Evolutionary conservation across 2,888 invertebrate genomes (phyloP).

Genomic region (Caenorhabditis sinica): DNA sequence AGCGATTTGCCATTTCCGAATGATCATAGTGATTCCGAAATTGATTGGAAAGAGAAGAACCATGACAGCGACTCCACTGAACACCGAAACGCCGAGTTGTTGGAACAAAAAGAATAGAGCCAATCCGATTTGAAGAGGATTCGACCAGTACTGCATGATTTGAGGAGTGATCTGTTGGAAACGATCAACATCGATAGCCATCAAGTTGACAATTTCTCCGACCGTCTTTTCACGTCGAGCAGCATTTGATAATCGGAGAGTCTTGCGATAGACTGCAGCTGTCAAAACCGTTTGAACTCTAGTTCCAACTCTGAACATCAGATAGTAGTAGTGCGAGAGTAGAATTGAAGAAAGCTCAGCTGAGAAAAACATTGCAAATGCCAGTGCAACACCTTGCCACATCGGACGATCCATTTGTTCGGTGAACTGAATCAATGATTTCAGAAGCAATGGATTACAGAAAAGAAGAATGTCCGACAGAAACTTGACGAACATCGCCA

Average conservation of each 20-base stretch:
- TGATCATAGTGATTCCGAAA: slow-evolving; percentile 81
- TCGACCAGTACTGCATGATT: slow-evolving; percentile 83
- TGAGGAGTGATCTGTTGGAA: slow-evolving; percentile 84
- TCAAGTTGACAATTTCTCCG: slow-evolving; percentile 86
- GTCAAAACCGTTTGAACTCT: slow-evolving; percentile 81
- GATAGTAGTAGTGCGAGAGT: slow-evolving; percentile 82
- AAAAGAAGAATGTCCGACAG: slow-evolving; percentile 80
- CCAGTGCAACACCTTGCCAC: slow-evolving; percentile 81
- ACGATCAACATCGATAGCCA: slow-evolving; percentile 86
- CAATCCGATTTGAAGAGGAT: slow-evolving; percentile 76
- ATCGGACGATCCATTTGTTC: slow-evolving; percentile 78
- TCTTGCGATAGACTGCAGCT: slow-evolving; percentile 83
- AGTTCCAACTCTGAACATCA: slow-evolving; percentile 83
- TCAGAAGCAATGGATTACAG: slow-evolving; percentile 80
- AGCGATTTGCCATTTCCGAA: slow-evolving; percentile 84
- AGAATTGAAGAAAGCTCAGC: slow-evolving; percentile 80
- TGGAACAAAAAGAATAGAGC: slow-evolving; percentile 84
- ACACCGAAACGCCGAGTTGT: slow-evolving; percentile 89
- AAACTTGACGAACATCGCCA: slow-evolving; percentile 79
- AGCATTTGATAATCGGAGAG: slow-evolving; percentile 85
- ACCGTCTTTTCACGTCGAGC: slow-evolving; percentile 85
- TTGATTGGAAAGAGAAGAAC: slow-evolving; percentile 89
- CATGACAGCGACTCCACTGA: slow-evolving; percentile 96
- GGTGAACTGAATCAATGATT: slow-evolving; percentile 80
- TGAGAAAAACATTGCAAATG: slow-evolving; percentile 78